Conservation (phyloP, 2,113 vertebrate genomes). For the Nannobrachium achirus region DNA sequence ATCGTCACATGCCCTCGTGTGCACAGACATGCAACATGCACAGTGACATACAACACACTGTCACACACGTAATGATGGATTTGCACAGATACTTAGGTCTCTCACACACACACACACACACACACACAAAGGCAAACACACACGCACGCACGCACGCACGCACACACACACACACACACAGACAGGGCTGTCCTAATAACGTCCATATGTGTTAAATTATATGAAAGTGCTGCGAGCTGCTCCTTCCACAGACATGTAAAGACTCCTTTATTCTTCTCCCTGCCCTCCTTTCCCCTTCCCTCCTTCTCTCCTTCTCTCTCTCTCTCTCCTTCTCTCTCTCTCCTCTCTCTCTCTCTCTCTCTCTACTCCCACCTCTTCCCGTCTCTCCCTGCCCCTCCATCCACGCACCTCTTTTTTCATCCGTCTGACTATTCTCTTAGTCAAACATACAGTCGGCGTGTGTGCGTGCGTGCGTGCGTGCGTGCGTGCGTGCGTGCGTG, state of each 20-base stretch:
- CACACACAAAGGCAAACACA: slow-evolving; percentile 1
- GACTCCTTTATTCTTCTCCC: slow-evolving; percentile 68
- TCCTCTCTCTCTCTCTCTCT: background rate
- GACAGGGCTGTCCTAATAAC: slow-evolving; percentile 68
- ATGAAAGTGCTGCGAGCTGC: slow-evolving; percentile 76
- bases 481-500: too few relatives aligned
- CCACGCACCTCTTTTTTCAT: background rate
- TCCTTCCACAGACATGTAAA: slow-evolving; percentile 75
- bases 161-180: slow-evolving; percentile 41
- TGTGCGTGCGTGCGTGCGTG: too few relatives aligned
- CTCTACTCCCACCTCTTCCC: slow-evolving; percentile 8
- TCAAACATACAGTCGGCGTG: slow-evolving; percentile 13
- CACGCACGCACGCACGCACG: background rate
- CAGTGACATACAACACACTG: too few relatives aligned
- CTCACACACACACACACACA: slow-evolving; percentile 27
- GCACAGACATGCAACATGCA: too few relatives aligned
- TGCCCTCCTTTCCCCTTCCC: background rate
- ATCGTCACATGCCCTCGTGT: too few relatives aligned
- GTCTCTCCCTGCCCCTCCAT: slow-evolving; percentile 1
- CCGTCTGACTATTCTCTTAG: background rate
- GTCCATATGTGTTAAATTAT: slow-evolving; percentile 78
- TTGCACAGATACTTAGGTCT: too few relatives aligned
- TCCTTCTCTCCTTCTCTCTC: background rate
- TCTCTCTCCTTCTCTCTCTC: slow-evolving; percentile 20
- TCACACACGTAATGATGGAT: too few relatives aligned